A percentile compares a stretch with the other conserved stretches of the same genome.
phyloP scores from a whole-genome alignment of 2,888 invertebrate species.

The Ophioninae sp. region DNA sequence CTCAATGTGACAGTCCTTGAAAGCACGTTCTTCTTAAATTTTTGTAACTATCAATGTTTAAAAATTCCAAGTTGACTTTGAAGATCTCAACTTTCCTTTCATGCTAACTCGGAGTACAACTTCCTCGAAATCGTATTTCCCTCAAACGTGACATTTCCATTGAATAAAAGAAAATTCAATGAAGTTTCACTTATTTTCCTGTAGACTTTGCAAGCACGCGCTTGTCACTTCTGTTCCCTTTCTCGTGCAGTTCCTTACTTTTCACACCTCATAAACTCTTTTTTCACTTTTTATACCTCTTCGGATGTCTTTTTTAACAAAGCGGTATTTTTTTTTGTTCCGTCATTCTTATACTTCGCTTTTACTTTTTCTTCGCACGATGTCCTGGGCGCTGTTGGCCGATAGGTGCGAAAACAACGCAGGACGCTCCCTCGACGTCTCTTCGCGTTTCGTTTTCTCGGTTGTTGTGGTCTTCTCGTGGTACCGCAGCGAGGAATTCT shows the following conservation, averaged over 20 bases:
- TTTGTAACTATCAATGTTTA: no score
- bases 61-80: neutral
- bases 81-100: neutral
- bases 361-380: neutral
- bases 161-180: constrained; percentile 39
- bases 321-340: constrained; percentile 30
- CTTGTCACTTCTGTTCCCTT: constrained; percentile 4
- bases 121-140: neutral
- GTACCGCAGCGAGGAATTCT: constrained; percentile 23
- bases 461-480: constrained; percentile 62
- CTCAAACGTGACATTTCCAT: constrained; percentile 34
- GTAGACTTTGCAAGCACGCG: constrained; percentile 5
- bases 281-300: neutral
- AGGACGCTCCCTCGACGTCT: constrained; percentile 14
- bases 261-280: neutral
- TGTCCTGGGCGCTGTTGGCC: constrained; percentile 25
- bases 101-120: neutral
- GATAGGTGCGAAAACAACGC: constrained; percentile 34
- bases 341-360: neutral
- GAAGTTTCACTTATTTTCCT: constrained; percentile 49
- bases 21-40: neutral
- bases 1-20: neutral
- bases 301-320: neutral
- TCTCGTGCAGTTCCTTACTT: constrained; percentile 1
- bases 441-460: constrained; percentile 60